Base-by-base conservation (phyloP, 2,113 vertebrate genomes). In the Pterocles burchelli region DNA sequence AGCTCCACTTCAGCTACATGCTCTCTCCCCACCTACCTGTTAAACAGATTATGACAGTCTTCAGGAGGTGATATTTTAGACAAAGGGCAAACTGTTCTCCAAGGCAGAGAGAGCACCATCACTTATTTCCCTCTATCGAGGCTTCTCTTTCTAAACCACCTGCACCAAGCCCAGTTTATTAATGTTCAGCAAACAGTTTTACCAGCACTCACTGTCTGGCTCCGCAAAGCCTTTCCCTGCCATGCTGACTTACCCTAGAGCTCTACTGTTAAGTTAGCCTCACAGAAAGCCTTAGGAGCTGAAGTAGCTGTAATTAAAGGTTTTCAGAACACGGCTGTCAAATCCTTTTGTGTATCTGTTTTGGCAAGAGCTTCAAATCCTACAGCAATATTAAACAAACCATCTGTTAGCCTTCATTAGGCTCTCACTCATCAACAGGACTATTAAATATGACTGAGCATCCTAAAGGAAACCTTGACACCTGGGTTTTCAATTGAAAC, bases 321-420 rank as follows among this genome's bases (percentile, higher is more conserved):
- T 96, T 98, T 98, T 96, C 94, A 94, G 95, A 97, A 96, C 93
- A 95, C 75, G 87, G 51, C 80, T 97, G 97, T 98, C 97, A 98
- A 96, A 97, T 95, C 94, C 96, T 98, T 98, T 96, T 97, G 95
- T 97, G 96, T 93, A 95, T 98, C 93, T 97, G 74, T 95, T 98
- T 98, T 98, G 97, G 97, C 97, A 97, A 97, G 96, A 90, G 84
- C 96, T 98, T 97, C 90, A 96, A 97, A 97, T 97, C 97, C 79
- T 76, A 97, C 93, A 97, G 97, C 92, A 54, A 90, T 98, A 98
- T 98, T 98, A 98, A 98, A 97, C 77, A 97, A 95, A 97, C 98
- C 98, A 98, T 98, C 98, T 98, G 98, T 96, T 98, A 97, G 97
- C 96, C 97, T 98, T 98, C 97, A 98, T 98, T 98, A 98, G 96